phyloP scores from a whole-genome alignment of 2,797 vertebrate species.

The Falco rusticolus region DNA sequence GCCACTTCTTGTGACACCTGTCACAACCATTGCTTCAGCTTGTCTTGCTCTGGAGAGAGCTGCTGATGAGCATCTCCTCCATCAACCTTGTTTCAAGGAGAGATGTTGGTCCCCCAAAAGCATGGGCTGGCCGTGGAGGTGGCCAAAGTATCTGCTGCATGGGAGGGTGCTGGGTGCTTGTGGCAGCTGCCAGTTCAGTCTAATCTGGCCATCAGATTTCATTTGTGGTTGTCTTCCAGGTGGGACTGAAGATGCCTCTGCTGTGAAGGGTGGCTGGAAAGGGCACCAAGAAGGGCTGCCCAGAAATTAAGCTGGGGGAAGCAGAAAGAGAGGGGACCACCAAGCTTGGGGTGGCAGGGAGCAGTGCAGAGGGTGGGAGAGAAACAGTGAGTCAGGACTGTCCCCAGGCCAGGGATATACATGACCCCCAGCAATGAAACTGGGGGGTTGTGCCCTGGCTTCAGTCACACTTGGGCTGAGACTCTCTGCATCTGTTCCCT shows the following conservation, averaged over 20 bases:
- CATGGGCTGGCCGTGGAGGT: fast-evolving
- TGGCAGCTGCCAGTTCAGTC: fast-evolving
- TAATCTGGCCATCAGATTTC: background rate
- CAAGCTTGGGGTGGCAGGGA: background rate
- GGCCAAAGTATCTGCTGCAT: background rate
- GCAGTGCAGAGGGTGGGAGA: background rate
- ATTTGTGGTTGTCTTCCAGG: background rate
- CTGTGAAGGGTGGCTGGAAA: background rate
- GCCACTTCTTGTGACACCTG: fast-evolving
- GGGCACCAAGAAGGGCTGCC: background rate
- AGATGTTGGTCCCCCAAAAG: background rate
- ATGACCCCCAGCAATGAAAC: background rate
- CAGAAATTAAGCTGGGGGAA: background rate
- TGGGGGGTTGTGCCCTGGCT: background rate
- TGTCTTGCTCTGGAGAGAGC: background rate
- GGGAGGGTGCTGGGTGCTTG: background rate
- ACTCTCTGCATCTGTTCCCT: background rate
- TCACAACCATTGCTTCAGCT: background rate
- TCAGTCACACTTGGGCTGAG: background rate
- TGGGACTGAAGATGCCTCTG: background rate
- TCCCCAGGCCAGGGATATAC: background rate
- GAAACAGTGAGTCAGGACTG: background rate
- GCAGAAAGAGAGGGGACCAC: background rate
- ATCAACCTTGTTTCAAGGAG: fast-evolving
- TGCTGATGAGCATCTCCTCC: fast-evolving